Evolutionary conservation across 1,140 invertebrate species (phyloP), one percentile per base, ranked within the genome.

Genomic region (Pararge aegeria): DNA sequence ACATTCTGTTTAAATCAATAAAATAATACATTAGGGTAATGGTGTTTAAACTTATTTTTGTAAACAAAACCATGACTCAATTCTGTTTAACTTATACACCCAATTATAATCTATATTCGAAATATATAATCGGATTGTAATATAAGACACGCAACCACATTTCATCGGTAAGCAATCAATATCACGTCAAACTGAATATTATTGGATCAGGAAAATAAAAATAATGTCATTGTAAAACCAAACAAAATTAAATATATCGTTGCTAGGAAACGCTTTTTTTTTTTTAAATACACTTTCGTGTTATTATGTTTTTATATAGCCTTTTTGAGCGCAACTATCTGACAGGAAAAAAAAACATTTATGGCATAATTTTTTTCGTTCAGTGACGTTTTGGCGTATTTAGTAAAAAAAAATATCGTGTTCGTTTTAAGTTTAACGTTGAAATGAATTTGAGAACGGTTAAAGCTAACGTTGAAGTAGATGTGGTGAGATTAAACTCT

Each of bases 131-230:
- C 5, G 12, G 44, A 21, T 20, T 6, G 21, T 46, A 46, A 21
- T 18, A 46, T 12, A 57, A 70, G 66, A 70, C 61, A 44, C 62
- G 66, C 70, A 83, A 80, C 80, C 80, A 83, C 80, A 83, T 58
- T 74, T 83, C 75, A 80, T 61, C 73, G 27, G 40, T 46, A 15
- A 30, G 9, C 24, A 24, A 24, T 24, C 24, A 24, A 24, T 24
- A 24, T 24, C 24, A 24, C 24, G 24, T 24, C 24, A 24, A 24
- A 24, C 2, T 24, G 7, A 24, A 4, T 4, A 24, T 2, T 24
- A 4, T 24, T 24, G 3, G 7, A 24, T 4, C 2, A 24, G 24
- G 7, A 24, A 24, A 24, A 24, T 4, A 24, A 24, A 24, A 4
- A 24, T 24, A 24, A 4, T 2, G 24, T 7, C 7, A 2, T 2